Percentiles rank a stretch among this genome's conserved stretches.
Evolutionary conservation across 2,888 invertebrate genomes (phyloP).

Genomic region (Rotaria socialis): DNA sequence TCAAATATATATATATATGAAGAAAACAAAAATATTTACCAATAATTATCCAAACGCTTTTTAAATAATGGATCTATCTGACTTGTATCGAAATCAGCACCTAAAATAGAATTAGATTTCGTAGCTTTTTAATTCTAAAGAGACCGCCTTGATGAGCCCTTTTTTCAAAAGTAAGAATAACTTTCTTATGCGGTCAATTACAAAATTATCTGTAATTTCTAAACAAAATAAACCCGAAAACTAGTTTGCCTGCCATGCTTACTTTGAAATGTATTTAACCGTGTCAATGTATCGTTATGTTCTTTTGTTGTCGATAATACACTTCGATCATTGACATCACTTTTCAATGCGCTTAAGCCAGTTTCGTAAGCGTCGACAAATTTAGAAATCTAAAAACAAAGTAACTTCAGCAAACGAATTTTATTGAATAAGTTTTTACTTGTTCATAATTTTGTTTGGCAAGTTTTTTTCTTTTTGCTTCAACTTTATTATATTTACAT

Average conservation of each 20-base stretch:
- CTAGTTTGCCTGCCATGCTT: too few relatives aligned
- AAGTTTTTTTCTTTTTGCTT: not conserved
- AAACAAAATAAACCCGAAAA: too few relatives aligned
- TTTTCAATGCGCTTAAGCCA: not conserved
- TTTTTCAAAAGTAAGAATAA: too few relatives aligned
- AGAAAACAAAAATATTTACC: not conserved
- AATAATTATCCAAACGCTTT: not conserved
- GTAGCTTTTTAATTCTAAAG: too few relatives aligned
- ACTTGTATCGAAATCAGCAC: conserved; percentile 5
- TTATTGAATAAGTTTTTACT: not conserved
- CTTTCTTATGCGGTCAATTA: too few relatives aligned
- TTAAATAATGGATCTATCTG: not conserved
- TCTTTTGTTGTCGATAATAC: not conserved
- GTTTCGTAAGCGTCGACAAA: not conserved
- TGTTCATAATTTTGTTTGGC: conserved; percentile 17
- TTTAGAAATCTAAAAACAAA: not conserved
- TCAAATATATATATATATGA: not conserved
- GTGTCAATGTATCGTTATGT: not conserved
- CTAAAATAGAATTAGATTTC: too few relatives aligned
- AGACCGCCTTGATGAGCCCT: too few relatives aligned
- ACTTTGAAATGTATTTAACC: conserved; percentile 7
- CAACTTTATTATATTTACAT: conserved; percentile 1
- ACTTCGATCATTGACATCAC: conserved; percentile 1
- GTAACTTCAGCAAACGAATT: too few relatives aligned
- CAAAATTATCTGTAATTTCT: too few relatives aligned